These are phyloP conservation scores for Oreochromis aureus DNA, from an alignment of 2,113 vertebrate species.

Conservation along the genomic window DNA sequence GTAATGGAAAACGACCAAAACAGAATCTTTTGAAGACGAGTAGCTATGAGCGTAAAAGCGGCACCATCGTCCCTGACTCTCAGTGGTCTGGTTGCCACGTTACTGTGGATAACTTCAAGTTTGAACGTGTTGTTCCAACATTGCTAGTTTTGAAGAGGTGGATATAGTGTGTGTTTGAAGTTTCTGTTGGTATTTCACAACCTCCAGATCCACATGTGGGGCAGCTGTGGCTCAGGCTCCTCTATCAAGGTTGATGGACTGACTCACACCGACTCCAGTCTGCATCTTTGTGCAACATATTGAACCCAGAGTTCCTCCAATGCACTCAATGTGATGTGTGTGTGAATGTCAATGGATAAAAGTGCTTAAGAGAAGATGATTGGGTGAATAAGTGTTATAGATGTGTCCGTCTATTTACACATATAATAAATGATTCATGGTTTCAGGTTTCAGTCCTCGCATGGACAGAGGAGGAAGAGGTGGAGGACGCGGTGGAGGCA, in stretches of 20 bases:
- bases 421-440: neutral
- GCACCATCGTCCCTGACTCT: neutral
- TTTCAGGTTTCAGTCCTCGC: slow-evolving; percentile 54
- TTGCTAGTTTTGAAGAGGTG: neutral
- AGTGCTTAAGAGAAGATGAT: neutral
- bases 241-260: accelerated
- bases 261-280: neutral
- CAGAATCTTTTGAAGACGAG: neutral
- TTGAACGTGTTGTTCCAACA: neutral
- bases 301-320: accelerated
- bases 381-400: neutral
- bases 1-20: neutral
- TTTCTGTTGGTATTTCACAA: accelerated
- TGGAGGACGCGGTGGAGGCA: slow-evolving; percentile 30
- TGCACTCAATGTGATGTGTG: accelerated
- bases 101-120: accelerated
- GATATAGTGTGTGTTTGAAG: accelerated
- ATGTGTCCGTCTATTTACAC: neutral
- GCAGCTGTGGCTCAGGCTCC: neutral
- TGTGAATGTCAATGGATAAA: neutral
- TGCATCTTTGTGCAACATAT: neutral
- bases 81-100: neutral
- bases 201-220: accelerated
- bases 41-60: neutral
- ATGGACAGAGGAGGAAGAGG: slow-evolving; percentile 38